Base-by-base conservation (phyloP, 2,113 vertebrate species). In the Catagonus wagneri region DNA sequence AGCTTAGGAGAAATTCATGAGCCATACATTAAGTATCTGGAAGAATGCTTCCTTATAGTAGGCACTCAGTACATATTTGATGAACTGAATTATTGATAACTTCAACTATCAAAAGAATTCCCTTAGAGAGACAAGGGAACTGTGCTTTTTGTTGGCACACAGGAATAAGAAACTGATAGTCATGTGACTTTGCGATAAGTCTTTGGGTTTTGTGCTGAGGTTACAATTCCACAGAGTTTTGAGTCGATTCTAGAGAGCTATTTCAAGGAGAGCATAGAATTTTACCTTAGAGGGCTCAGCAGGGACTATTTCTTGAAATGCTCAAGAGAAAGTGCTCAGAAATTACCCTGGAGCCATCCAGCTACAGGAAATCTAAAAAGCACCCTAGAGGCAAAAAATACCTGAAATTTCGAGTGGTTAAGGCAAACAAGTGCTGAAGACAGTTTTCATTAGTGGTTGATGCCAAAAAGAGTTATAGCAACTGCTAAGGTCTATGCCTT, bases 321-420 rank as follows among this genome's bases (percentile, higher is more conserved):
- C n/a, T 95, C 83, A 84, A 15, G 1, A 74, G 76, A 89, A 91
- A 4, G 25, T 14, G 11, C 63, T 97, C 52, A 95, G 81, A 81
- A 90, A 84, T 84, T 56, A 63, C 20, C 36, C 20, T 61, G 60
- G 44, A 87, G 22, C 20, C 11, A 44, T 34, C n/a, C 3, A 83
- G 39, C 6, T 66, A 15, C 7, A 34, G 11, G 52, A 94, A 72
- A 92, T 94, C 71, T 80, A 39, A 95, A 29, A 89, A 34, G 17
- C 63, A 17, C 23, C 52, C 36, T 9, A 84, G 58, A 78, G 52
- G 56, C 29, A 89, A 89, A 27, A 85, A 95, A 52, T 39, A 25
- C 11, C 25, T 39, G 88, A 83, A 15, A 69, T 9, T 72, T 60
- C 52, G 19, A 60, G 27, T 58, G n/a, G n/a, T 61, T 60, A 75